phyloP scores from a whole-genome alignment of 2,113 vertebrate species.

The Cyphomyrus plagiostoma region DNA sequence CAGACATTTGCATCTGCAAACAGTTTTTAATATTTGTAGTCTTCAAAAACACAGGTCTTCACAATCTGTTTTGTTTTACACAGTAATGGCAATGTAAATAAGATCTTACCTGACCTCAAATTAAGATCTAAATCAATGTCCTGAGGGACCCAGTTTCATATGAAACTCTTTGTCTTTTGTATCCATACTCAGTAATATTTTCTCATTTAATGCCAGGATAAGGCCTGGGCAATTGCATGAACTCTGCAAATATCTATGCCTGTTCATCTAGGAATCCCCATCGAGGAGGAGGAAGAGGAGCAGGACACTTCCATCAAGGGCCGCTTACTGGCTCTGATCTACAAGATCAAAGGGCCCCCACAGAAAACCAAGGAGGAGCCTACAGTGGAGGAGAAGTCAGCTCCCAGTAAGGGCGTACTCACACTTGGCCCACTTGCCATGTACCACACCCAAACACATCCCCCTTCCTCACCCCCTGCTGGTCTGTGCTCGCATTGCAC shows the following conservation, averaged over 20 bases:
- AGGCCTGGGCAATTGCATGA: background rate
- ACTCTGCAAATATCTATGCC: slow-evolving; percentile 23
- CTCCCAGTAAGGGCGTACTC: slow-evolving; percentile 75
- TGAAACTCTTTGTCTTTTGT: background rate
- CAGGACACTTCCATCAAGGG: slow-evolving; percentile 78
- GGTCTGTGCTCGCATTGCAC: background rate
- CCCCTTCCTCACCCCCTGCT: background rate
- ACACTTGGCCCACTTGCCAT: background rate
- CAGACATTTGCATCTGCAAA: background rate
- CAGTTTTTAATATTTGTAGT: background rate
- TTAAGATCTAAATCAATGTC: background rate
- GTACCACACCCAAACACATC: background rate
- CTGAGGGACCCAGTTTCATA: background rate
- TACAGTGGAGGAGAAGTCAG: slow-evolving; percentile 65
- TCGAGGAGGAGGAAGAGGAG: slow-evolving; percentile 80
- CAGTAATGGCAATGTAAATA: background rate
- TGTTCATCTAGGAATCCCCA: slow-evolving; percentile 74
- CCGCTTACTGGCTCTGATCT: slow-evolving; percentile 76
- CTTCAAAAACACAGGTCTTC: background rate
- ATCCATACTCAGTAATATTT: background rate
- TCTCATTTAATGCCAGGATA: background rate
- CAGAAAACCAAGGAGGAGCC: slow-evolving; percentile 69
- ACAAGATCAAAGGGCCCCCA: slow-evolving; percentile 82
- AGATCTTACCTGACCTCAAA: background rate
- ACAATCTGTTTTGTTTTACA: background rate